phyloP scores from a whole-genome alignment of 2,888 invertebrate genomes.

The Xylophagus ater region DNA sequence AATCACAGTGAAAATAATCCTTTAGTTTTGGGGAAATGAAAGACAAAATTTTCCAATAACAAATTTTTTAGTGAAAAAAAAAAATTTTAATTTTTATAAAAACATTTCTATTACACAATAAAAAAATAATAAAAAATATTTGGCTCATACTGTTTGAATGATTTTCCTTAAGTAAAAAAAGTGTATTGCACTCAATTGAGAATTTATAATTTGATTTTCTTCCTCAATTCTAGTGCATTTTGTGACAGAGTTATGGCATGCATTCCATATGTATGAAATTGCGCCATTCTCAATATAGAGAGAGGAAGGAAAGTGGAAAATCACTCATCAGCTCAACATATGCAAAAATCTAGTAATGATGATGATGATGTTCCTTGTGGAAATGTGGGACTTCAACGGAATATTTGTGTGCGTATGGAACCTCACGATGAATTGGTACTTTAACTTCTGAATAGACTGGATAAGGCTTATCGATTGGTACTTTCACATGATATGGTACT shows the following conservation, averaged over 20 bases:
- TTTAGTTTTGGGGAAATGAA: no score
- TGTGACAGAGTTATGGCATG: constrained; percentile 5
- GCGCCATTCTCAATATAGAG: background rate
- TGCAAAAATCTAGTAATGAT: constrained; percentile 30
- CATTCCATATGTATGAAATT: constrained; percentile 1
- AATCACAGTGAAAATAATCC: no score
- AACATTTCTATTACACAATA: constrained; percentile 10
- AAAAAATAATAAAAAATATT: constrained; percentile 12
- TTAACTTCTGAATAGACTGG: constrained; percentile 58
- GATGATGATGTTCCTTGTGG: constrained; percentile 42
- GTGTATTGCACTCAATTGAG: background rate
- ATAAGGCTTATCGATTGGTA: constrained; percentile 64
- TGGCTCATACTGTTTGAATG: constrained; percentile 11
- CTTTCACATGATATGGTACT: constrained; percentile 59
- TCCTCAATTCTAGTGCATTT: constrained; percentile 3
- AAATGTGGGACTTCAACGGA: constrained; percentile 47
- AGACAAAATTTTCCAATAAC: constrained; percentile 1
- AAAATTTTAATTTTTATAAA: constrained; percentile 5
- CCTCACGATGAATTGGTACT: constrained; percentile 62
- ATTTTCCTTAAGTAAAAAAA: background rate
- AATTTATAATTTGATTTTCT: background rate
- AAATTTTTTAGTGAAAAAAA: background rate
- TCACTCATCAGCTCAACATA: constrained; percentile 16
- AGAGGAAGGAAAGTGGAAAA: constrained; percentile 7
- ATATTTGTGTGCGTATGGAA: constrained; percentile 53